Conservation (phyloP, 2,797 vertebrate species). For the Scarus forsteni region DNA sequence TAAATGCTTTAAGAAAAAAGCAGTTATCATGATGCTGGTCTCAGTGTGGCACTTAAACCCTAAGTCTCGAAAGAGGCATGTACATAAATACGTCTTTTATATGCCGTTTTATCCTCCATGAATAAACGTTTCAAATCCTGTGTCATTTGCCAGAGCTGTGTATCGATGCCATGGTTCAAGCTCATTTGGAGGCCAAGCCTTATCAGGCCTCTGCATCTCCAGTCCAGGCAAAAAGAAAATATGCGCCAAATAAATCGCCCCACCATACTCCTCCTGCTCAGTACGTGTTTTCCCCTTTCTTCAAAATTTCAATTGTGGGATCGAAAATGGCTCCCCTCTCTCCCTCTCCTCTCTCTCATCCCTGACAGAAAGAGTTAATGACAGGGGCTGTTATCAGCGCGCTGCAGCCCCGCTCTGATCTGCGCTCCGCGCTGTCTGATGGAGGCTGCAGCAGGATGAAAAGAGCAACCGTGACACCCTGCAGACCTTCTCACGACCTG, state of each 20-base stretch:
- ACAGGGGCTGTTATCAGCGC: constrained; percentile 87
- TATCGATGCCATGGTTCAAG: neutral
- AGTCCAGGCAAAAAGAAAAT: constrained; percentile 12
- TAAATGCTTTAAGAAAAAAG: too few relatives aligned
- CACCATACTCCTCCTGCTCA: neutral
- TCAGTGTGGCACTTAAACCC: too few relatives aligned
- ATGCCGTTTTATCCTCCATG: too few relatives aligned
- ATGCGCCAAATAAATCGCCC: neutral
- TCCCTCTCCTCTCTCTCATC: neutral
- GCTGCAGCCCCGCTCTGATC: constrained; percentile 80
- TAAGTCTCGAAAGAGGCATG: too few relatives aligned
- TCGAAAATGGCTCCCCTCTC: constrained; percentile 53
- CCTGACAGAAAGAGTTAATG: constrained; percentile 79
- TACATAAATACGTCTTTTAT: too few relatives aligned
- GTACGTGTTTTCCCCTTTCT: neutral
- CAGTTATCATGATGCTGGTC: too few relatives aligned
- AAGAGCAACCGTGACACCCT: constrained; percentile 76
- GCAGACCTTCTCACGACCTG: constrained; percentile 38
- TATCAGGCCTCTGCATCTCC: constrained; percentile 36
- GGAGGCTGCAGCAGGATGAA: constrained; percentile 81
- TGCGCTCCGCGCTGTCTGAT: constrained; percentile 67
- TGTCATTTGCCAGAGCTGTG: neutral
- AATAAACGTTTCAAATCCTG: too few relatives aligned
- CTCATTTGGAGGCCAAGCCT: constrained; percentile 21
- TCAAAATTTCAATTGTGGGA: constrained; percentile 30